These are phyloP conservation scores for Actinia equina DNA, from an alignment of 64 coral and sea anemone genomes.

Conservation along the genomic window DNA sequence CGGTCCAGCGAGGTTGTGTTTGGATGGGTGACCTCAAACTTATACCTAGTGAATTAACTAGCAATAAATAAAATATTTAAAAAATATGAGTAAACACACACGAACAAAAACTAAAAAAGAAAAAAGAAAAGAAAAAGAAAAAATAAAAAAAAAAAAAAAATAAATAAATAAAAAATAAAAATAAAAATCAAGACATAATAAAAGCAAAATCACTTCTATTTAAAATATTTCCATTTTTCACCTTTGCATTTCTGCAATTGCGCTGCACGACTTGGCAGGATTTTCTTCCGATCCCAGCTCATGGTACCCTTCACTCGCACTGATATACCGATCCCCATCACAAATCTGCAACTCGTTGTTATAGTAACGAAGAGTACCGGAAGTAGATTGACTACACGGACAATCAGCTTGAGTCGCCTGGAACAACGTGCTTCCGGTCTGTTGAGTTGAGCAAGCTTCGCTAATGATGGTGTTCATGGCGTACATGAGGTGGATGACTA, in stretches of 20 bases:
- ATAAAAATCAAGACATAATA: no score
- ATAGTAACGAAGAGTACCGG: constrained; percentile 1
- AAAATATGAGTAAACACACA: no score
- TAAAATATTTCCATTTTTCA: neutral
- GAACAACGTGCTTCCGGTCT: neutral
- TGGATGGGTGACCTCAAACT: no score
- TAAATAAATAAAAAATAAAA: no score
- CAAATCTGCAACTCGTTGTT: constrained; percentile 4
- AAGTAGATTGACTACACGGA: neutral
- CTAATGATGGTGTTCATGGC: neutral
- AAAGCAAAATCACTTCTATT: no score
- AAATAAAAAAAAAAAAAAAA: no score
- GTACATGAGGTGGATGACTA: neutral
- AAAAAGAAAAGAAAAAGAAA: no score
- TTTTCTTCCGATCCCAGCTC: neutral
- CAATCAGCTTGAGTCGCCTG: neutral
- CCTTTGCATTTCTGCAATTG: neutral
- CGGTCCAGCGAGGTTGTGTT: no score
- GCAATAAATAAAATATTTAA: no score
- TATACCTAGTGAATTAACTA: no score
- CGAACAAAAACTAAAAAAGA: no score
- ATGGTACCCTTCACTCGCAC: neutral
- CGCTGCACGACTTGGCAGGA: neutral
- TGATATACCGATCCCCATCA: neutral
- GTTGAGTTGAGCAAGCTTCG: neutral